Percentiles rank a stretch among this genome's conserved stretches.
phyloP scores from a whole-genome alignment of 2,888 invertebrate genomes.

The Rhagium mordax region DNA sequence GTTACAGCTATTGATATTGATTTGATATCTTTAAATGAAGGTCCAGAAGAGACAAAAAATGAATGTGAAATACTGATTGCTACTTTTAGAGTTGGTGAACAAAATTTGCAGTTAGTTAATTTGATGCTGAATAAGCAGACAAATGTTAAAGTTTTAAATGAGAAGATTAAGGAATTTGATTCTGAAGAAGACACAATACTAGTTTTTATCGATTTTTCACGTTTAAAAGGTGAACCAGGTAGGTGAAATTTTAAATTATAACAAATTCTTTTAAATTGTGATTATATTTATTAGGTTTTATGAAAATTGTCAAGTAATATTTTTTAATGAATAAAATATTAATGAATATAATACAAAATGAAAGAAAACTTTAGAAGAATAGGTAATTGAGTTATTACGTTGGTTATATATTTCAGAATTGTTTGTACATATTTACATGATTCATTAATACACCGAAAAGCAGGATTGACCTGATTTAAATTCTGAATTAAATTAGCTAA shows the following conservation, averaged over 20 bases:
- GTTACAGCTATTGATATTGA: slow-evolving; percentile 54
- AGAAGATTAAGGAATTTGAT: slow-evolving; percentile 57
- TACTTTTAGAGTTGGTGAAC: slow-evolving; percentile 72
- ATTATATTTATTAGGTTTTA: too few species aligned
- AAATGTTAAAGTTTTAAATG: slow-evolving; percentile 49
- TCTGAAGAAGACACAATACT: slow-evolving; percentile 60
- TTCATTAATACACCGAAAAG: too few species aligned
- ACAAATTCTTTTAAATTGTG: too few species aligned
- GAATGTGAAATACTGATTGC: slow-evolving; percentile 63
- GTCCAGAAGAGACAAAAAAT: slow-evolving; percentile 54
- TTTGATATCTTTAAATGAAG: slow-evolving; percentile 57
- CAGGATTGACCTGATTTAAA: too few species aligned
- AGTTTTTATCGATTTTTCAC: slow-evolving; percentile 65
- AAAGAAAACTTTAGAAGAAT: too few species aligned
- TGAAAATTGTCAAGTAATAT: too few species aligned
- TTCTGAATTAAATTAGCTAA: too few species aligned
- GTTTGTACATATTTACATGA: too few species aligned
- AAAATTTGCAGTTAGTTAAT: slow-evolving; percentile 72
- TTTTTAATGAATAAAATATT: too few species aligned
- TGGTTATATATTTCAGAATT: too few species aligned
- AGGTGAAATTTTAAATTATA: slow-evolving; percentile 34
- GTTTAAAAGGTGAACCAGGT: slow-evolving; percentile 55
- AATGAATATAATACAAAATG: too few species aligned
- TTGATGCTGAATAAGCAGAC: slow-evolving; percentile 53
- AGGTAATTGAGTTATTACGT: too few species aligned